phyloP scores from a whole-genome alignment of 2,113 vertebrate species.

The Hippoglossus stenolepis region DNA sequence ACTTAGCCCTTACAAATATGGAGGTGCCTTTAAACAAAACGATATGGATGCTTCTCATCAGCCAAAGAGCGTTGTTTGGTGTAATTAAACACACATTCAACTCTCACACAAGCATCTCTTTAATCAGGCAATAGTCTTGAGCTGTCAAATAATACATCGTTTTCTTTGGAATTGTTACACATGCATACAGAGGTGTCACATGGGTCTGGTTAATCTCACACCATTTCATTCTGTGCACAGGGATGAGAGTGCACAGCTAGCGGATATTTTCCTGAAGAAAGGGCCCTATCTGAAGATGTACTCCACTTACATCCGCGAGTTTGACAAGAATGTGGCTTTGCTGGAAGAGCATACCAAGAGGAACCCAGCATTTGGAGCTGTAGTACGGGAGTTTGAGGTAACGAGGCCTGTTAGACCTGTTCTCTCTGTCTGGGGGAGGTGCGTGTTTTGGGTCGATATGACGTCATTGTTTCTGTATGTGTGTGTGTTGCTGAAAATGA shows the following conservation, averaged over 20 bases:
- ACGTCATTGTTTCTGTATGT: conserved; percentile 13
- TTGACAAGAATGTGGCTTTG: conserved; percentile 93
- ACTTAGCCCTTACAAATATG: neutral
- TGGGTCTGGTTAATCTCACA: neutral
- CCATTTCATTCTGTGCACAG: conserved; percentile 70
- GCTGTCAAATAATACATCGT: neutral
- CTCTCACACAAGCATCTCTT: too few relatives aligned
- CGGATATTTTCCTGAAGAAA: conserved; percentile 97
- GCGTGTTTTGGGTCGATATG: neutral
- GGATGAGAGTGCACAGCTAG: conserved; percentile 89
- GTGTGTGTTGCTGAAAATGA: conserved; percentile 3
- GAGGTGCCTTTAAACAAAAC: neutral
- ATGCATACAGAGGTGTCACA: neutral
- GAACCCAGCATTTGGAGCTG: conserved; percentile 88
- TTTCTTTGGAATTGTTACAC: neutral
- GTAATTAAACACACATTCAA: neutral
- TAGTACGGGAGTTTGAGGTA: conserved; percentile 96
- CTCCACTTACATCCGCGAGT: conserved; percentile 98
- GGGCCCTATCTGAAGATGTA: conserved; percentile 99
- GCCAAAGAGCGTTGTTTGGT: neutral
- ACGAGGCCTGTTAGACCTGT: conserved; percentile 59
- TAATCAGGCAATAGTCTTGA: neutral
- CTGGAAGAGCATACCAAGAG: conserved; percentile 96
- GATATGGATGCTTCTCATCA: neutral
- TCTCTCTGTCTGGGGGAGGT: conserved; percentile 8